Base-by-base conservation (phyloP, 2,797 vertebrate genomes). In the Falco naumanni region DNA sequence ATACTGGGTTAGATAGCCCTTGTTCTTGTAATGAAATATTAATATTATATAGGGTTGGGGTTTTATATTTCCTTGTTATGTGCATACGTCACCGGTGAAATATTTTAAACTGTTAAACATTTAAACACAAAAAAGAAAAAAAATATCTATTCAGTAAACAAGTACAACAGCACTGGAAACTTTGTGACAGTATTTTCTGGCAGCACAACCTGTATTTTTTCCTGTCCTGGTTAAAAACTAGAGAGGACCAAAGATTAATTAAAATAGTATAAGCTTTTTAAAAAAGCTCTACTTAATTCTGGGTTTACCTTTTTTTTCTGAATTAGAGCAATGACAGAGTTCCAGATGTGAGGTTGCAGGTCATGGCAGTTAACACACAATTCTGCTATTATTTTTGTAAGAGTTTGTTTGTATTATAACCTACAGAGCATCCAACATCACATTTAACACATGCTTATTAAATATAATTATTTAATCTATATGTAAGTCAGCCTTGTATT, bases 361-460 rank as follows among this genome's bases (percentile, higher is more conserved):
- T 70, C 13, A 5, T 14, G 47, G 29, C 57, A 43, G 34, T 39
- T 54, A 64, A 50, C 25, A 13, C 10, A 20, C n/a, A 43, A 8
- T 75, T 88, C 68, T 84, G n/a, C 56, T 20, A 25, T 71, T 75
- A 53, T n/a, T 80, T 39, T 64, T 57, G 43, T 28, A n/a, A 74
- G 85, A 51, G 37, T 71, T 83, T 87, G 91, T 84, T 93, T 94
- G 74, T 83, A 63, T 48, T 85, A 64, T 69, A 90, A 75, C 33
- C 15, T 54, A 37, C 25, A 56, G 33, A 92, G 33, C 39, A 41
- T 53, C 51, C 61, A 81, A 69, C 70, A 79, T 69, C 80, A 91
- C 80, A 76, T 89, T 94, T 71, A 90, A 86, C 69, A 65, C 33
- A 10, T 71, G 47, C 69, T 88, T 81, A 88, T 86, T 94, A 86